phyloP scores from a whole-genome alignment of 1,140 invertebrate species.

The Macrobrachium nipponense region DNA sequence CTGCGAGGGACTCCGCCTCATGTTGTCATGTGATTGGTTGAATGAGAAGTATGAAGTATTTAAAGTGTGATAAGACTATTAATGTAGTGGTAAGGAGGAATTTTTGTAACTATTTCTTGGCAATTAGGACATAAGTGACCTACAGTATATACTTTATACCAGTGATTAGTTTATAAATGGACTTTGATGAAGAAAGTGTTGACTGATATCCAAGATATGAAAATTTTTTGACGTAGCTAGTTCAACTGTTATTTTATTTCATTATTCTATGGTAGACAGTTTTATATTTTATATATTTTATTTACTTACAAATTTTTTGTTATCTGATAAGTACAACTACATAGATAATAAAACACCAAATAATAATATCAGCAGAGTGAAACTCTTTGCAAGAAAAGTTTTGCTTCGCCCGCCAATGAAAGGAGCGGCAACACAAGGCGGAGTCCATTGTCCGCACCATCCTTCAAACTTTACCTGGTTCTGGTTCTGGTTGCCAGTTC shows the following conservation, averaged over 20 bases:
- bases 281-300: constrained; percentile 42
- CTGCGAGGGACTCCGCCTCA: constrained; percentile 13
- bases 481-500: constrained; percentile 29
- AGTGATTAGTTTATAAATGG: no score
- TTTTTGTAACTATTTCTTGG: not conserved
- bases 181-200: no score
- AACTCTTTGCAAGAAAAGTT: no score
- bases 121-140: no score
- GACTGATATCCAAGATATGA: no score
- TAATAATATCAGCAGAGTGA: no score
- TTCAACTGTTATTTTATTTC: constrained; percentile 38
- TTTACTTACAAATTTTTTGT: constrained; percentile 12
- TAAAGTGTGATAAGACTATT: constrained; percentile 12
- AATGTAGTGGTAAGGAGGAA: constrained; percentile 8
- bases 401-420: no score
- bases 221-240: constrained; percentile 11
- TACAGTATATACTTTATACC: no score
- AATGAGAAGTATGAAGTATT: constrained; percentile 16
- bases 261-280: constrained; percentile 41
- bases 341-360: not conserved
- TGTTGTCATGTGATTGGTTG: constrained; percentile 18
- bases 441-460: not conserved
- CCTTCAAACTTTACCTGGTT: not conserved
- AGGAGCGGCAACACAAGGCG: not conserved
- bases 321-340: constrained; percentile 12